Percentiles rank a stretch among this genome's conserved stretches.
These are phyloP conservation scores for Chrysolina americana DNA, from an alignment of 2,888 invertebrate genomes.

Conservation along the genomic window DNA sequence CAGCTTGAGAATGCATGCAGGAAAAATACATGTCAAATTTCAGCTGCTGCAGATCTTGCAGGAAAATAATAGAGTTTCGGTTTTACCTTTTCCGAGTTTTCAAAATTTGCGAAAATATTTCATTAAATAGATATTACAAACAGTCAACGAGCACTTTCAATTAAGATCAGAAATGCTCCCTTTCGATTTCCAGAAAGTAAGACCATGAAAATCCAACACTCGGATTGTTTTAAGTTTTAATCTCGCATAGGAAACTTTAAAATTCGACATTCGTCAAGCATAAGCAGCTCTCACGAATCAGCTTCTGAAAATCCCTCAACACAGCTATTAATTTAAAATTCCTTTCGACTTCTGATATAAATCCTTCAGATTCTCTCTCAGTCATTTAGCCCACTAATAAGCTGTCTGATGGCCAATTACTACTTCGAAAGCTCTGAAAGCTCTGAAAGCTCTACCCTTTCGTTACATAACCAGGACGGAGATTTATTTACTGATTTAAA, in stretches of 20 bases:
- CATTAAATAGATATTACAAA: too few relatives aligned
- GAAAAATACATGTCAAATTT: too few relatives aligned
- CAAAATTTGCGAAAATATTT: too few relatives aligned
- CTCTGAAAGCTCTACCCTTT: not conserved
- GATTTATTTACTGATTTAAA: not conserved
- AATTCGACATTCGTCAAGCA: not conserved
- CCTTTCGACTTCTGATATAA: not conserved
- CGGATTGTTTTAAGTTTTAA: not conserved
- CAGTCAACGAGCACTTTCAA: too few relatives aligned
- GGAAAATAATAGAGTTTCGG: too few relatives aligned
- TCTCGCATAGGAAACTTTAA: not conserved
- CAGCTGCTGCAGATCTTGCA: too few relatives aligned
- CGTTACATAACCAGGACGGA: not conserved
- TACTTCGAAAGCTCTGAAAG: not conserved
- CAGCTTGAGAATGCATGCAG: too few relatives aligned
- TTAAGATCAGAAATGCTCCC: too few relatives aligned
- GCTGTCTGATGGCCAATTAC: not conserved
- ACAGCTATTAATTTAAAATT: not conserved
- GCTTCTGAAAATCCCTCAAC: not conserved
- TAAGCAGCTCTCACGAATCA: not conserved
- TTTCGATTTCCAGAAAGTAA: too few relatives aligned
- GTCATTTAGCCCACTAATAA: not conserved
- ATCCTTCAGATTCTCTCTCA: not conserved
- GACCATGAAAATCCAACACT: too few relatives aligned
- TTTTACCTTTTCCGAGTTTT: too few relatives aligned